Conservation (phyloP, 2,888 invertebrate genomes). For the Tricholauxania praeusta region DNA sequence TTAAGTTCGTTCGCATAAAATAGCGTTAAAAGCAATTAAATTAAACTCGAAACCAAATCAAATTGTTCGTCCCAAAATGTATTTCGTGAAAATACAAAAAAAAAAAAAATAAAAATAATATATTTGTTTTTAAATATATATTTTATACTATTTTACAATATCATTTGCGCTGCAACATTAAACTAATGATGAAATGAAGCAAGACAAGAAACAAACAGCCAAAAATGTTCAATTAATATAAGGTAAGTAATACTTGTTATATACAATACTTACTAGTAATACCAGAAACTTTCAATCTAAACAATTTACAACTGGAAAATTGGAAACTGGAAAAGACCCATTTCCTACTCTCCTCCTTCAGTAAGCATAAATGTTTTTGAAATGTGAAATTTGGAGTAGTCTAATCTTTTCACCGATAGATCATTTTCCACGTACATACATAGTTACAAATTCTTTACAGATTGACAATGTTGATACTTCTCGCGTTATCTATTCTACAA, state of each 20-base stretch:
- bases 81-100: constrained; percentile 15
- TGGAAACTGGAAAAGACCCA: too few relatives aligned
- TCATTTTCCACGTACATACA: too few relatives aligned
- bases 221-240: constrained; percentile 31
- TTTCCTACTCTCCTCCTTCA: too few relatives aligned
- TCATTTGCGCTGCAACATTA: constrained; percentile 17
- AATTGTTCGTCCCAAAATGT: constrained; percentile 33
- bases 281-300: too few relatives aligned
- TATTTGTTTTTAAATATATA: constrained; percentile 30
- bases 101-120: constrained; percentile 7
- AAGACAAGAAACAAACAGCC: constrained; percentile 18
- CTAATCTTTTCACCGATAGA: too few relatives aligned
- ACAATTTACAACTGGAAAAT: too few relatives aligned
- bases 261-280: too few relatives aligned
- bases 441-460: too few relatives aligned
- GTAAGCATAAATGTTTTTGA: too few relatives aligned
- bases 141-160: constrained; percentile 21
- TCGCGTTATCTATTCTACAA: too few relatives aligned
- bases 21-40: constrained; percentile 3
- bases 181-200: background rate
- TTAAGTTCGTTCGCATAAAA: constrained; percentile 1
- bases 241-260: constrained; percentile 9
- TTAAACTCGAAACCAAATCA: constrained; percentile 34
- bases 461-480: too few relatives aligned
- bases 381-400: too few relatives aligned